Conservation (phyloP, 2,797 vertebrate genomes). For the Phalanger gymnotis region DNA sequence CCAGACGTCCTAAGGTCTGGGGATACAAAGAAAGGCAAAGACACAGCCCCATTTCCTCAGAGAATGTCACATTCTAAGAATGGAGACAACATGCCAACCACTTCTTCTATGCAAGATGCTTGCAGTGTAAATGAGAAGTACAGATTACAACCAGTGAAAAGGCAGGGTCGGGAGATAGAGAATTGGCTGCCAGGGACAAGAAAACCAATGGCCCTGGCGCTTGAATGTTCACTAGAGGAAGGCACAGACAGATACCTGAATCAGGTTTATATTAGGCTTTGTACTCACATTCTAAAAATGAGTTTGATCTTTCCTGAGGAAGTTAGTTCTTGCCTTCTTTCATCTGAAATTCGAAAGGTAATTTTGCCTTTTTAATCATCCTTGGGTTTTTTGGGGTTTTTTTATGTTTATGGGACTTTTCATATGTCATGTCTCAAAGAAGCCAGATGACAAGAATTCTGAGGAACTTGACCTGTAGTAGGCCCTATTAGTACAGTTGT, state of each 20-base stretch:
- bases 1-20: background rate
- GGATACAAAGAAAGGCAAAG: background rate
- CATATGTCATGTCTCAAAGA: background rate
- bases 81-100: background rate
- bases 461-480: background rate
- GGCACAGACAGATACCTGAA: background rate
- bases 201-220: background rate
- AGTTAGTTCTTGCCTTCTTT: too few species aligned
- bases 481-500: too few species aligned
- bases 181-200: background rate
- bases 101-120: too few species aligned
- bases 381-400: background rate
- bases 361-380: background rate
- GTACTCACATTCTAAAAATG: background rate
- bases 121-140: background rate
- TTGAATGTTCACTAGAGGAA: background rate
- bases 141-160: background rate
- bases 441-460: background rate
- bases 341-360: background rate
- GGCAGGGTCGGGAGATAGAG: background rate
- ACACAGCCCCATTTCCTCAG: background rate
- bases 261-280: too few species aligned
- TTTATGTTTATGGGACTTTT: background rate
- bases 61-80: background rate
- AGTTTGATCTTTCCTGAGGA: background rate